Evolutionary conservation across 2,888 invertebrate genomes (phyloP).

Genomic region (Lycophotia porphyrea): DNA sequence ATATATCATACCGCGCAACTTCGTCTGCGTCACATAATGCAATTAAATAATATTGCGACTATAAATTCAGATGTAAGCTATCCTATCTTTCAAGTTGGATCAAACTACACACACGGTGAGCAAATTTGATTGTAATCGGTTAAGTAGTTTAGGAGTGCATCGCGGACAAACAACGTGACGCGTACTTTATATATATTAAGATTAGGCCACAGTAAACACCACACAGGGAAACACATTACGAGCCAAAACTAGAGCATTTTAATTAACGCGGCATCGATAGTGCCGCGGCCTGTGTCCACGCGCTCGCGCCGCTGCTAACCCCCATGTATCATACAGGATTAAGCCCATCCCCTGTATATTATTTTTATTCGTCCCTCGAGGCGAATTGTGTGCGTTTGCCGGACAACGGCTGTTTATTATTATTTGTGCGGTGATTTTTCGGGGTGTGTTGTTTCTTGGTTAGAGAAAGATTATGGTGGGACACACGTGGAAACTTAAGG

Average conservation of each 20-base stretch:
- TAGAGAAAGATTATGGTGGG: constrained; percentile 26
- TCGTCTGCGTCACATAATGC: too few relatives aligned
- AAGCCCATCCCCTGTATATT: constrained; percentile 83
- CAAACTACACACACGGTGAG: too few relatives aligned
- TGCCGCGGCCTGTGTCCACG: constrained; percentile 38
- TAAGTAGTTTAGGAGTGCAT: too few relatives aligned
- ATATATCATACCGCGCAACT: constrained; percentile 5
- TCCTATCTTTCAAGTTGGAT: too few relatives aligned
- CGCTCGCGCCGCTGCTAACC: constrained; percentile 69
- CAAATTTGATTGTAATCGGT: too few relatives aligned
- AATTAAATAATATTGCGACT: too few relatives aligned
- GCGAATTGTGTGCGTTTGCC: constrained; percentile 78
- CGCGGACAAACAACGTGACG: too few relatives aligned
- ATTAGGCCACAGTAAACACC: neutral
- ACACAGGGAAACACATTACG: constrained; percentile 16
- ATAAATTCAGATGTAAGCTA: too few relatives aligned
- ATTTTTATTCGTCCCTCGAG: constrained; percentile 83
- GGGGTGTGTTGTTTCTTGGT: constrained; percentile 30
- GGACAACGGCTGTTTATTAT: constrained; percentile 63
- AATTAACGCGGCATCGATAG: constrained; percentile 60
- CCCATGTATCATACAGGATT: constrained; percentile 84
- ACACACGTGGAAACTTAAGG: constrained; percentile 5
- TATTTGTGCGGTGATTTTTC: constrained; percentile 59
- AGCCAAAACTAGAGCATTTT: constrained; percentile 53
- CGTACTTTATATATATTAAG: too few relatives aligned